Evolutionary conservation across 2,888 invertebrate genomes (phyloP).

Genomic region (Ophion slaviceki): DNA sequence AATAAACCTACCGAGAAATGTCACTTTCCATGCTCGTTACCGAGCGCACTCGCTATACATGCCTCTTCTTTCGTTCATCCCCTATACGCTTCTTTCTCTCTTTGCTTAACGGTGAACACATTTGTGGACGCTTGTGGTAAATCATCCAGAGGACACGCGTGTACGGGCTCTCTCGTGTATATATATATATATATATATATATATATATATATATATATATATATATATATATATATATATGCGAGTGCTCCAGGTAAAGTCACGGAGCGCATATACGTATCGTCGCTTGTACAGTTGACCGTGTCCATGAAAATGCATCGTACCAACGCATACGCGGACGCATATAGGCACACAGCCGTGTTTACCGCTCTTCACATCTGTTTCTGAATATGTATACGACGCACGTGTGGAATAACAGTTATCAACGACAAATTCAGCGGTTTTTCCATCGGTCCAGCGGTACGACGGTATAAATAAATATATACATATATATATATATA

Average conservation of each 20-base stretch:
- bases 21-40: conserved; percentile 56
- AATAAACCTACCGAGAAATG: conserved; percentile 30
- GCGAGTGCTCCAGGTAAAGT: conserved; percentile 15
- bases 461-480: background rate
- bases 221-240: conserved; percentile 30
- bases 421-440: conserved; percentile 46
- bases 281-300: conserved; percentile 26
- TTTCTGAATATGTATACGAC: conserved; percentile 37
- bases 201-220: background rate
- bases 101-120: conserved; percentile 57
- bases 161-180: background rate
- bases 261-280: conserved; percentile 2
- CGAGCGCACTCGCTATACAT: conserved; percentile 13
- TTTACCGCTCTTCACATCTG: conserved; percentile 50
- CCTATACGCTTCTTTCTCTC: conserved; percentile 28
- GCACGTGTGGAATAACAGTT: conserved; percentile 54
- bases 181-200: too few relatives aligned
- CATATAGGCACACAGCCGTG: background rate
- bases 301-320: conserved; percentile 36
- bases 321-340: conserved; percentile 20
- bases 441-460: conserved; percentile 20
- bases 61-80: conserved; percentile 61
- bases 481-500: background rate
- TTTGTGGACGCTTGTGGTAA: conserved; percentile 62
- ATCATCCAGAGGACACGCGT: conserved; percentile 57